Evolutionary conservation across 2,113 vertebrate species (phyloP), one percentile per base, ranked within the genome.

Genomic region (Upupa epops): DNA sequence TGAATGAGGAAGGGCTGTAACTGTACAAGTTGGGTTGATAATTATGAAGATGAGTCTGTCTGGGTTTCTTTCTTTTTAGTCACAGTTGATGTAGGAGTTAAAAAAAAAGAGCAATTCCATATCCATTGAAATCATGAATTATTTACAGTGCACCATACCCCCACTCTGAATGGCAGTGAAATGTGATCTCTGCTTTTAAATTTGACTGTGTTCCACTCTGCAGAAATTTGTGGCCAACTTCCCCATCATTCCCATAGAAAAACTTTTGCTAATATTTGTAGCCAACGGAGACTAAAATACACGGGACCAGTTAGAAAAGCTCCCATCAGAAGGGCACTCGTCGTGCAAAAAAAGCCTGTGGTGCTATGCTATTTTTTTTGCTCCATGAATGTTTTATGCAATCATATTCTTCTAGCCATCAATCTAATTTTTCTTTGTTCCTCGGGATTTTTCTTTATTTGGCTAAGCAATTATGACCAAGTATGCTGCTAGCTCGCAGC

Each of bases 311-410:
- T 1, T 28, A 18, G 40, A 34, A 88, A 78, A 58, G 14, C 5
- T 31, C 25, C 17, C 9, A 69, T 32, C 89, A 64, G 37, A 87
- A 92, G 24, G 51, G 54, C 36, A 88, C 54, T 54, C 52, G 51
- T 58, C 46, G 45, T 15, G 79, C 48, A 93, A n/a, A n/a, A n/a
- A n/a, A 93, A 58, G 21, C 15, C 26, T 83, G 20, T 58, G 14
- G 36, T 51, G 55, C 17, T 66, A 32, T 6, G 25, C 22, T 60
- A 2, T n/a, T 64, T 68, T 42, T 68, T 75, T 86, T 25, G 78
- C 59, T 77, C 81, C 76, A 82, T 92, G 12, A 37, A 40, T 89
- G 94, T 92, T 96, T 85, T 91, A 83, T 89, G 88, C 83, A 75
- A 88, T 65, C 18, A 65, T 91, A 93, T 92, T 81, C 82, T 83